Evolutionary conservation across 2,113 vertebrate genomes (phyloP).

Genomic region (Hippocampus zosterae): DNA sequence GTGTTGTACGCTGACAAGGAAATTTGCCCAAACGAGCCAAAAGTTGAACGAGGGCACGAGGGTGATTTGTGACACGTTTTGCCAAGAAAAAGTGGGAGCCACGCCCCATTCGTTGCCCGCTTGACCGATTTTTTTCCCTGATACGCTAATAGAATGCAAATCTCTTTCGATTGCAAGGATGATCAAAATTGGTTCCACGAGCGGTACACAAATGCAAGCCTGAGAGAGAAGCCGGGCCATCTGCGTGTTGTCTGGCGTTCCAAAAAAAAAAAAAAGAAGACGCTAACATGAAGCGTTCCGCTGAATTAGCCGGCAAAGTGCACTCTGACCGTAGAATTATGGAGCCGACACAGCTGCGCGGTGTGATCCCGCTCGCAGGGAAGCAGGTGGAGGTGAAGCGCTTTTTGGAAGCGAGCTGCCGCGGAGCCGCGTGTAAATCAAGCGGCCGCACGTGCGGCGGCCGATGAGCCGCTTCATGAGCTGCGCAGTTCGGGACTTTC

Average conservation of each 20-base stretch:
- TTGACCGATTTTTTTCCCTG: too few relatives aligned
- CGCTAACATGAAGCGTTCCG: slow-evolving; percentile 1
- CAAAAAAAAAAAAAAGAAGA: slow-evolving; percentile 1
- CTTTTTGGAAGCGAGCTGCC: slow-evolving; percentile 30
- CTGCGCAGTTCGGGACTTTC: slow-evolving; percentile 49
- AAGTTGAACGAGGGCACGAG: too few relatives aligned
- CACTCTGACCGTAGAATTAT: slow-evolving; percentile 34
- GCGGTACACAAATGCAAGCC: background rate
- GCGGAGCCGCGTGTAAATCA: slow-evolving; percentile 62
- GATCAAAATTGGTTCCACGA: too few relatives aligned
- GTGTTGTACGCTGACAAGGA: too few relatives aligned
- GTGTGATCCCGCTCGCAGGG: slow-evolving; percentile 25
- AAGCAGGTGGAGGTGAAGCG: slow-evolving; percentile 36
- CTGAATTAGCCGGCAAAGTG: slow-evolving; percentile 16
- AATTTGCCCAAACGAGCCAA: too few relatives aligned
- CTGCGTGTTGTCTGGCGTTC: background rate
- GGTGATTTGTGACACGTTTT: too few relatives aligned
- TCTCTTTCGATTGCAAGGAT: background rate
- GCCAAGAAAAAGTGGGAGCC: too few relatives aligned
- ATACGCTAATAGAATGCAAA: too few relatives aligned
- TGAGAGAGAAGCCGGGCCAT: background rate
- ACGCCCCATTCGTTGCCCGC: too few relatives aligned
- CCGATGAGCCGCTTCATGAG: slow-evolving; percentile 56
- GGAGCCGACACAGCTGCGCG: slow-evolving; percentile 33
- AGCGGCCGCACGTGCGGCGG: slow-evolving; percentile 38